phyloP scores from a whole-genome alignment of 2,797 vertebrate genomes.

The Buceros bicornis region DNA sequence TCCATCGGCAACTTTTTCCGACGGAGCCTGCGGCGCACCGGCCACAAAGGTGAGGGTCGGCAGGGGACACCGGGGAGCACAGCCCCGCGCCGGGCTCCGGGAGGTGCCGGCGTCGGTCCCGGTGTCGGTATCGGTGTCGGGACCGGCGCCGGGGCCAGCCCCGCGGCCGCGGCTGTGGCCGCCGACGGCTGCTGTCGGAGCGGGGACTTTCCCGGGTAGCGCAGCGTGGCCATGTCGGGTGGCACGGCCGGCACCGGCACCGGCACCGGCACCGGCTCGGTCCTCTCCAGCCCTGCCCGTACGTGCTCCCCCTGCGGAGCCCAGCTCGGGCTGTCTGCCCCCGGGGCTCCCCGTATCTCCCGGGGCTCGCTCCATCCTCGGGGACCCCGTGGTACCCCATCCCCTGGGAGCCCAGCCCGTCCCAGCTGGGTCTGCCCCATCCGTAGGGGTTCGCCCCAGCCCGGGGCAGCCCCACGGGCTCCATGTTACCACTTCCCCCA shows the following conservation, averaged over 20 bases:
- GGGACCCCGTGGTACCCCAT: neutral
- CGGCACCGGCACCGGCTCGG: neutral
- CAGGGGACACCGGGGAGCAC: neutral
- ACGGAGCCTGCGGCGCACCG: slow-evolving; percentile 42
- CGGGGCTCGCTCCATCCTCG: neutral
- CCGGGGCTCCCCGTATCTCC: neutral
- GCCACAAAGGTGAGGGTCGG: slow-evolving; percentile 46
- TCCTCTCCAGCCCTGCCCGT: neutral
- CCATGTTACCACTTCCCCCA: accelerated
- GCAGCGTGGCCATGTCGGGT: neutral
- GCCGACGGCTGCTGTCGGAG: neutral
- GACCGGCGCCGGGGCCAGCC: neutral
- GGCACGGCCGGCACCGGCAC: neutral
- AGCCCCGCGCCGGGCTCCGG: neutral
- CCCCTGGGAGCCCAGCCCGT: neutral
- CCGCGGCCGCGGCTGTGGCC: neutral
- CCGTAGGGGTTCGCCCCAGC: neutral
- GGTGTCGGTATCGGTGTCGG: neutral
- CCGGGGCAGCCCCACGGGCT: neutral
- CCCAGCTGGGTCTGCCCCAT: neutral
- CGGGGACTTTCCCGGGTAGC: neutral
- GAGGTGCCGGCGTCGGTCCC: neutral
- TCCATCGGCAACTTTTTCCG: slow-evolving; percentile 22
- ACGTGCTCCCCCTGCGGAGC: neutral
- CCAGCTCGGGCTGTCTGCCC: neutral